Percentiles rank a stretch among this genome's conserved stretches.
These are phyloP conservation scores for Drosophila ezoana DNA, from an alignment of 2,888 invertebrate genomes.

Conservation along the genomic window DNA sequence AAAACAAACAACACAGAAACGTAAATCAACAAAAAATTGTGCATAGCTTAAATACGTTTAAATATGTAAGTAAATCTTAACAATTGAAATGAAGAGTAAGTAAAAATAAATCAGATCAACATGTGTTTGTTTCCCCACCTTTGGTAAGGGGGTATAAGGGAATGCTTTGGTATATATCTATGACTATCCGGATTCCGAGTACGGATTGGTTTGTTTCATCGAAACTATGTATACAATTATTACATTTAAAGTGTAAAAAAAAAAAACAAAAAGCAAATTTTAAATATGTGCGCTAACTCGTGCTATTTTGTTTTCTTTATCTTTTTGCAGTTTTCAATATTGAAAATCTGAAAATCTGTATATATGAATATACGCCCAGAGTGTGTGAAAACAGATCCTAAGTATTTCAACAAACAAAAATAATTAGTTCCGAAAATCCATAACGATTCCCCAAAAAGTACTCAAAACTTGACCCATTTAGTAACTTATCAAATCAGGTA, in stretches of 20 bases:
- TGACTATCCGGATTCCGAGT: slow-evolving; percentile 36
- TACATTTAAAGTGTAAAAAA: slow-evolving; percentile 13
- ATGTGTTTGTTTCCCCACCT: slow-evolving; percentile 82
- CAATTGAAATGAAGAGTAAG: slow-evolving; percentile 74
- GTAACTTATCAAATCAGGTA: slow-evolving; percentile 60
- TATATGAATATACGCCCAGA: slow-evolving; percentile 27
- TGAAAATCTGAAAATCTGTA: slow-evolving; percentile 68
- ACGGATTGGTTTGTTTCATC: slow-evolving; percentile 26
- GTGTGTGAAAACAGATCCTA: slow-evolving; percentile 57
- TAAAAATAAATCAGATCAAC: slow-evolving; percentile 78
- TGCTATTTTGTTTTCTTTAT: slow-evolving; percentile 79
- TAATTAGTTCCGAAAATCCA: slow-evolving; percentile 50
- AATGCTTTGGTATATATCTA: slow-evolving; percentile 42
- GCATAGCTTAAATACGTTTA: slow-evolving; percentile 76
- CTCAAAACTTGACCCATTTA: slow-evolving; percentile 38
- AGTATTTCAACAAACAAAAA: slow-evolving; percentile 53
- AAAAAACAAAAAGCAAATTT: slow-evolving; percentile 44
- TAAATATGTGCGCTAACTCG: slow-evolving; percentile 71
- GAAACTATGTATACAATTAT: slow-evolving; percentile 13
- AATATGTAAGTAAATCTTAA: slow-evolving; percentile 77
- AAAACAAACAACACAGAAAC: slow-evolving; percentile 22
- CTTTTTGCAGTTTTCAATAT: slow-evolving; percentile 82
- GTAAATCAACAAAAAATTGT: slow-evolving; percentile 55
- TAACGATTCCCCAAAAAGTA: slow-evolving; percentile 34
- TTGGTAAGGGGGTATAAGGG: slow-evolving; percentile 80